Conservation (phyloP, 2,888 invertebrate species). For the Hirtodrosophila alboralis region DNA sequence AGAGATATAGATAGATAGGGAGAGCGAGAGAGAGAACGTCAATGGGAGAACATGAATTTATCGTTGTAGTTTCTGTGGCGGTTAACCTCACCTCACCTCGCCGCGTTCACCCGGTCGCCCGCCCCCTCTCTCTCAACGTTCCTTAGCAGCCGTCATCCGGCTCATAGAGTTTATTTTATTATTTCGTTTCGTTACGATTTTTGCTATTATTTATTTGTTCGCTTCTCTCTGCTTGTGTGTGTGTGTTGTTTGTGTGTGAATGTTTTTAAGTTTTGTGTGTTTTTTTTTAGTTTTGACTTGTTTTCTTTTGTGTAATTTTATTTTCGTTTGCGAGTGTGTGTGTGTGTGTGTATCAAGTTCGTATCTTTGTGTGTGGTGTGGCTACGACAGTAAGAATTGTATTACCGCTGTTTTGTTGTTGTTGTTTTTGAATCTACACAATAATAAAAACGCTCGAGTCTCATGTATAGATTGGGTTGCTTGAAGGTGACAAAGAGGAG, state of each 20-base stretch:
- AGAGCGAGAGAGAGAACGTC: constrained; percentile 17
- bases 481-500: constrained; percentile 33
- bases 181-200: constrained; percentile 80
- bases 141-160: constrained; percentile 56
- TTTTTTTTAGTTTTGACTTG: constrained; percentile 74
- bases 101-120: too few relatives aligned
- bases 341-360: constrained; percentile 73
- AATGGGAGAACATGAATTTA: constrained; percentile 66
- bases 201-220: constrained; percentile 77
- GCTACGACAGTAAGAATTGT: constrained; percentile 77
- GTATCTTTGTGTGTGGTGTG: constrained; percentile 64
- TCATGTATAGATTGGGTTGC: constrained; percentile 55
- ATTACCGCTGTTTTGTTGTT: constrained; percentile 59
- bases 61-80: constrained; percentile 62
- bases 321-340: constrained; percentile 51
- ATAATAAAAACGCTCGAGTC: constrained; percentile 63
- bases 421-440: constrained; percentile 69
- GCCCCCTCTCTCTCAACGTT: not conserved
- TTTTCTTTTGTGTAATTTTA: constrained; percentile 79
- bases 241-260: constrained; percentile 47
- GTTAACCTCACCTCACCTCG: constrained; percentile 60
- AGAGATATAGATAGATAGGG: constrained; percentile 11
- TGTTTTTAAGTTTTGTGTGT: constrained; percentile 60
- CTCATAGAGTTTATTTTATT: constrained; percentile 75
- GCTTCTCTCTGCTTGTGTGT: constrained; percentile 35